A percentile compares a stretch with the other conserved stretches of the same genome.
Conservation (phyloP, 2,888 invertebrate species). For the Oligia latruncula region DNA sequence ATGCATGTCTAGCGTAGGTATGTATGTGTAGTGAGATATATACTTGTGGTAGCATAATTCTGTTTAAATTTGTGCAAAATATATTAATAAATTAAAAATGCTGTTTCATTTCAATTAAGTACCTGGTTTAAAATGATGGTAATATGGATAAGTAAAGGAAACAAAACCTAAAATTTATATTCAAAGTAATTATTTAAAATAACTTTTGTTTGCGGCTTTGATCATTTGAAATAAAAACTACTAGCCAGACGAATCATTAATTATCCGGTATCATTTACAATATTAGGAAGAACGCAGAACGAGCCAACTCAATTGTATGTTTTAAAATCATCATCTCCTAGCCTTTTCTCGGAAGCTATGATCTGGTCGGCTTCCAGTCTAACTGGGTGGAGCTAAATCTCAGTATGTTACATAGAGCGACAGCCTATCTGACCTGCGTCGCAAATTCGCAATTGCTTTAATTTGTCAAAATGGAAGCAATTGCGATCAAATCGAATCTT, state of each 20-base stretch:
- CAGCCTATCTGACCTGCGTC: background rate
- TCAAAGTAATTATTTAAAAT: background rate
- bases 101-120: slow-evolving; percentile 21
- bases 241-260: background rate
- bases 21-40: background rate
- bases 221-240: background rate
- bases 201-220: background rate
- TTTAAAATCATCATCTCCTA: background rate
- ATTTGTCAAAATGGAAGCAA: background rate
- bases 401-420: background rate
- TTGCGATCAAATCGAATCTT: background rate
- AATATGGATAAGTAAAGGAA: background rate
- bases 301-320: background rate
- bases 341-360: background rate
- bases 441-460: background rate
- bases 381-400: background rate
- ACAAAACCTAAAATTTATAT: too few relatives aligned
- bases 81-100: slow-evolving; percentile 4
- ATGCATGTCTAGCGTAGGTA: background rate
- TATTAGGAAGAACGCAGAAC: too few relatives aligned
- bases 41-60: slow-evolving; percentile 4
- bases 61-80: slow-evolving; percentile 15
- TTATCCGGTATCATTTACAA: background rate
- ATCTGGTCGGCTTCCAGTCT: background rate
- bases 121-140: background rate